These are phyloP conservation scores for Vireo altiloquus DNA, from an alignment of 2,113 vertebrate species.

Conservation along the genomic window DNA sequence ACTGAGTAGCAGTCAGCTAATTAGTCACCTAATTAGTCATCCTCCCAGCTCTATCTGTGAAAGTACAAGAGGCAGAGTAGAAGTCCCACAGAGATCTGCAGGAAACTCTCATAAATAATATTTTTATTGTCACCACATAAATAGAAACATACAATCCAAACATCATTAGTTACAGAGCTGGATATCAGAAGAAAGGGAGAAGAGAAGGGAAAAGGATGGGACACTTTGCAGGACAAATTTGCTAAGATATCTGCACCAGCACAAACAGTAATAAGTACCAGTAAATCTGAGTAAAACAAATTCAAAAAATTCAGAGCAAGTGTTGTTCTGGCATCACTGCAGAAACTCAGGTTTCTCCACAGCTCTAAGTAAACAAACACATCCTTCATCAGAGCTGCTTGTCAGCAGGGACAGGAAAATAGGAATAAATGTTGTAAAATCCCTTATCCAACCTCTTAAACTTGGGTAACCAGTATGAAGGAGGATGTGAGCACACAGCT, in stretches of 20 bases:
- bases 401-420: neutral
- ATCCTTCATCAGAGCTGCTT: neutral
- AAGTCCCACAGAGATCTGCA: neutral
- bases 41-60: neutral
- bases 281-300: neutral
- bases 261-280: neutral
- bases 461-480: neutral
- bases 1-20: neutral
- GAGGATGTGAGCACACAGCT: neutral
- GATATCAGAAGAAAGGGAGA: neutral
- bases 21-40: neutral
- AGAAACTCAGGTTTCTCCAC: neutral
- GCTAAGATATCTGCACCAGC: neutral
- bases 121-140: neutral
- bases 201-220: neutral
- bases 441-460: neutral
- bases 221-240: neutral
- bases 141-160: neutral
- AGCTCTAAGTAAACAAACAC: neutral
- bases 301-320: neutral
- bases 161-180: neutral
- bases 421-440: neutral
- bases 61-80: neutral
- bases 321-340: neutral
- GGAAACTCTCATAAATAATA: fast-evolving